A percentile compares a stretch with the other conserved stretches of the same genome.
Evolutionary conservation across 2,113 vertebrate species (phyloP).

Genomic region (Oryctolagus cuniculus): DNA sequence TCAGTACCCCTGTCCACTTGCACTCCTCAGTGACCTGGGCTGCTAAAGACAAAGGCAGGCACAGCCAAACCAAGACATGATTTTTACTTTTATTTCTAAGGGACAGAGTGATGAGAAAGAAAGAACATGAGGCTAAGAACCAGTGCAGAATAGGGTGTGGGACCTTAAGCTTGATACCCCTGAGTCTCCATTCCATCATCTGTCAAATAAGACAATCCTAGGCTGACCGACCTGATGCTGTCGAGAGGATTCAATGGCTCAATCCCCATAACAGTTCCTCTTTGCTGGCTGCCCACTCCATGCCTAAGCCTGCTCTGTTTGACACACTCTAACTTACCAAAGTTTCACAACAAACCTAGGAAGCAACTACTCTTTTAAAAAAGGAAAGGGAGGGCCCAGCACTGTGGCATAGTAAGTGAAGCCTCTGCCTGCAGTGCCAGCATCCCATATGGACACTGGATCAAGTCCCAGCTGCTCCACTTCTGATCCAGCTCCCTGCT

Average conservation of each 20-base stretch:
- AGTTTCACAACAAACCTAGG: constrained; percentile 20
- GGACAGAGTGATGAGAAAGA: neutral
- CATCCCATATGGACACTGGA: no score
- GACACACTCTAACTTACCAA: neutral
- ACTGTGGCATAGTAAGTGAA: no score
- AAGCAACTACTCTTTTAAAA: neutral
- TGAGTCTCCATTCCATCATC: neutral
- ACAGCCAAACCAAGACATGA: neutral
- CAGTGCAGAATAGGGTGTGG: neutral
- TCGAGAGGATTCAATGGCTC: neutral
- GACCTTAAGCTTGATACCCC: neutral
- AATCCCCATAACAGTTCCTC: neutral
- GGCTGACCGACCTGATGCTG: neutral
- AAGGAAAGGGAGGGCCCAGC: no score
- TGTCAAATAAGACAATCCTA: neutral
- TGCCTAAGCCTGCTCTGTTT: neutral
- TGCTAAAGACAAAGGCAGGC: neutral
- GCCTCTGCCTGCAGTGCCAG: no score
- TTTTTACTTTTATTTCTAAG: constrained; percentile 1
- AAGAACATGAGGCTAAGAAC: neutral
- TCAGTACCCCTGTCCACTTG: neutral
- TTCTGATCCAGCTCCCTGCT: no score
- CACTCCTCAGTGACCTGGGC: neutral
- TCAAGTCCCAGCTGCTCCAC: no score
- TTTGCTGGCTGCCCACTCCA: neutral